These are phyloP conservation scores for Polypterus senegalus DNA, from an alignment of 2,113 vertebrate genomes.

Conservation along the genomic window DNA sequence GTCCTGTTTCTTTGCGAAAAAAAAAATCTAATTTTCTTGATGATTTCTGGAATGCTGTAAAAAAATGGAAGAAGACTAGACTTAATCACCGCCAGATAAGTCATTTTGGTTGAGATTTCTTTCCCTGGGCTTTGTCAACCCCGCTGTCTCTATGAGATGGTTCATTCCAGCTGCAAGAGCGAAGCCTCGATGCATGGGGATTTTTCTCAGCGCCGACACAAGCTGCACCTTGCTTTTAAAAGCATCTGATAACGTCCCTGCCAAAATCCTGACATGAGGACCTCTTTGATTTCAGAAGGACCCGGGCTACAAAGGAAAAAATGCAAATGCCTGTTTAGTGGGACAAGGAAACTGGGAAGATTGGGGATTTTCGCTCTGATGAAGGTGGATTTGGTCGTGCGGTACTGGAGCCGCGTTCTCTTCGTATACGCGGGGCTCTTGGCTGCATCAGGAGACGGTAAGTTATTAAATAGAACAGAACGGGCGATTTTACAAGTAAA, in stretches of 20 bases:
- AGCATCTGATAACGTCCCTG: constrained; percentile 49
- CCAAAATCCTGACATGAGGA: constrained; percentile 57
- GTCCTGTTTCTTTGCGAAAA: too few species aligned
- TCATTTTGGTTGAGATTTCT: constrained; percentile 31
- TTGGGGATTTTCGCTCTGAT: constrained; percentile 59
- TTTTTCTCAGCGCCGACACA: constrained; percentile 64
- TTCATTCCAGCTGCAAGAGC: constrained; percentile 82
- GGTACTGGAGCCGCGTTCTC: constrained; percentile 75
- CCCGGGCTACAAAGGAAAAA: constrained; percentile 45
- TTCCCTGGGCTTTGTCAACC: constrained; percentile 41
- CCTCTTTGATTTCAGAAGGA: constrained; percentile 51
- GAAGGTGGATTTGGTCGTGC: constrained; percentile 57
- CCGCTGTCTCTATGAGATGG: constrained; percentile 65
- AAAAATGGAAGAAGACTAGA: not conserved
- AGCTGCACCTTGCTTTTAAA: constrained; percentile 54
- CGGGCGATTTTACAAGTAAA: too few species aligned
- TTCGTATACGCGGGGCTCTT: constrained; percentile 77
- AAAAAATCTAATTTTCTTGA: too few species aligned
- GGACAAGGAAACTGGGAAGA: constrained; percentile 45
- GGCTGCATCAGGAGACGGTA: constrained; percentile 68
- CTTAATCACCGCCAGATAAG: constrained; percentile 22
- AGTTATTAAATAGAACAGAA: constrained; percentile 38
- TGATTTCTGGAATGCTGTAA: too few species aligned
- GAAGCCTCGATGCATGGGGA: constrained; percentile 73
- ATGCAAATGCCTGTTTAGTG: constrained; percentile 49